Evolutionary conservation across 92 coral and sea anemone genomes (phyloP), one percentile per base, ranked within the genome.

Genomic region (Ricordea florida): DNA sequence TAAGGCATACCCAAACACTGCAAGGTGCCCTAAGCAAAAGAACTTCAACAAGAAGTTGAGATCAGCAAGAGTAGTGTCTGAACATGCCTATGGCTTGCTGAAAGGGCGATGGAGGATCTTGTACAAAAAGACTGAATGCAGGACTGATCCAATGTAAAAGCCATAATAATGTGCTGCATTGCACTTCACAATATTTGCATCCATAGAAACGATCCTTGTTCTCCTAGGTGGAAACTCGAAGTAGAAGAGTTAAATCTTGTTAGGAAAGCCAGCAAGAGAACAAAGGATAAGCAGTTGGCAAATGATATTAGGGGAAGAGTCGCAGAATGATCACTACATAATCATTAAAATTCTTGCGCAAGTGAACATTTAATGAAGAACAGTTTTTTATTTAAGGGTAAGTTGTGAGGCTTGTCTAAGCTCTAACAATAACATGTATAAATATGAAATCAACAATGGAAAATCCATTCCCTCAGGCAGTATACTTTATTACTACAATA

Each of bases 11-110:
- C 59, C 81, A 49, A 69, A 43, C 30, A 16, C 66, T 38, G 71
- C 86, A 9, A 80, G 52, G 42, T 15, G 29, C 38, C 29, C 74
- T 10, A 27, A 23, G 35, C 59, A 71, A 31, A 62, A 36, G 32
- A 20, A 61, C 52, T 72, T 81, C 13, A 81, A 71, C 49, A 23
- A 21, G 6, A 81, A 73, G 74, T 41, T 81, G 30, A 72, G 81
- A 36, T 31, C 57, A 28, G 71, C 68, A 4, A 76, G 74, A 20
- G 75, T 76, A 11, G 83, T 76, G 5, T 82, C 88, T 64, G 78
- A 82, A 44, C 88, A 73, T 71, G 80, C 74, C 7, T 81, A 81
- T 52, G 79, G 85, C 35, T 69, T 59, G 79, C 66, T 80, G 34
- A 80, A 36, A 51, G 86, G 86, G 9, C 60, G 86, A 62, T 61